phyloP scores from a whole-genome alignment of 2,113 vertebrate species.

The Hemiprocne comata region DNA sequence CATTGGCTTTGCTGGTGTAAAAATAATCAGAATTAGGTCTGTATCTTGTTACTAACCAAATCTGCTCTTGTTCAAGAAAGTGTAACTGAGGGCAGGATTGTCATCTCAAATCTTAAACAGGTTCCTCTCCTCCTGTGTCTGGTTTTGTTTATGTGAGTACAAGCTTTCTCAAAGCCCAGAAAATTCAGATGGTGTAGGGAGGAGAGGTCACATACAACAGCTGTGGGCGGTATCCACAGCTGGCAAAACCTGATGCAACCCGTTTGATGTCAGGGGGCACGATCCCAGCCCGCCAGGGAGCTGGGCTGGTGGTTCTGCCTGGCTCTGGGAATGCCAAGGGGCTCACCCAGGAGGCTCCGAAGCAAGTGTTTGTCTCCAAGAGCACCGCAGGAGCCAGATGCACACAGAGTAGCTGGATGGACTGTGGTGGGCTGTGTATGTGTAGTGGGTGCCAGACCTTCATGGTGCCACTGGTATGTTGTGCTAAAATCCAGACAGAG shows the following conservation, averaged over 20 bases:
- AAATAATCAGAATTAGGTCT: slow-evolving; percentile 43
- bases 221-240: neutral
- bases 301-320: neutral
- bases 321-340: fast-evolving
- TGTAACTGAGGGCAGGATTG: slow-evolving; percentile 25
- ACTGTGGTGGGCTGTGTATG: fast-evolving
- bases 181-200: neutral
- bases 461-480: fast-evolving
- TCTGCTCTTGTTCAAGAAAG: slow-evolving; percentile 12
- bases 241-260: neutral
- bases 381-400: fast-evolving
- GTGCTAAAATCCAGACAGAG: neutral
- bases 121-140: neutral
- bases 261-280: fast-evolving
- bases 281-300: neutral
- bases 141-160: neutral
- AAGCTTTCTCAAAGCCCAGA: neutral
- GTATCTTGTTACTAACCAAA: slow-evolving; percentile 8
- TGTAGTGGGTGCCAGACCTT: fast-evolving
- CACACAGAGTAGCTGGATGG: fast-evolving
- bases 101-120: slow-evolving; percentile 19
- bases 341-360: neutral
- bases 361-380: fast-evolving
- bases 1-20: slow-evolving; percentile 15
- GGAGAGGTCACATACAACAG: neutral